Percentiles rank a stretch among this genome's conserved stretches.
These are phyloP conservation scores for Ormyrus thymus DNA, from an alignment of 2,888 invertebrate genomes.

Conservation along the genomic window DNA sequence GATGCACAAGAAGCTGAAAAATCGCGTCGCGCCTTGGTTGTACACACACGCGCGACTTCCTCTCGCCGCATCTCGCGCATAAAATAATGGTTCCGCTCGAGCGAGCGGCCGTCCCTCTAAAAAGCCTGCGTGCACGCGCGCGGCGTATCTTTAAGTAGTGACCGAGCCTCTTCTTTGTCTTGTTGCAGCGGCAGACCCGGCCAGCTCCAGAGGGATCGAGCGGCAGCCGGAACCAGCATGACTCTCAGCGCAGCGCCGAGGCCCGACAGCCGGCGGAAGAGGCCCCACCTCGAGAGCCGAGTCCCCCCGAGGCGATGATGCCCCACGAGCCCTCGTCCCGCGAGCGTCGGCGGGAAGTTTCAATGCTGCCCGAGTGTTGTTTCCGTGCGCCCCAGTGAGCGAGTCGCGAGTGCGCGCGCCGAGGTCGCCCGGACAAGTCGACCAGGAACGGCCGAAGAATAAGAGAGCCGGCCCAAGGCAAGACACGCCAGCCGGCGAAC, in stretches of 20 bases:
- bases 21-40: not conserved
- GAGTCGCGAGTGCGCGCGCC: not conserved
- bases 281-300: not conserved
- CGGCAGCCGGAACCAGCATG: constrained; percentile 37
- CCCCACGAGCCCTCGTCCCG: constrained; percentile 19
- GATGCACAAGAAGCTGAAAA: constrained; percentile 14
- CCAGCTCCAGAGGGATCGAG: constrained; percentile 16
- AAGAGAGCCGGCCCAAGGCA: not conserved
- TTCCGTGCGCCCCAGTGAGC: too few species aligned
- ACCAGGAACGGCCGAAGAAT: not conserved
- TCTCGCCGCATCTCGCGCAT: not conserved
- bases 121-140: constrained; percentile 4
- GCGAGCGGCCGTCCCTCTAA: not conserved
- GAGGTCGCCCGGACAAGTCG: too few species aligned
- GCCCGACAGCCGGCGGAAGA: not conserved
- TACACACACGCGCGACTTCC: not conserved
- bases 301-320: constrained; percentile 19
- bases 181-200: constrained; percentile 20
- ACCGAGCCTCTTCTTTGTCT: constrained; percentile 13
- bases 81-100: constrained; percentile 35
- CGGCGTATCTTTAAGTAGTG: constrained; percentile 31
- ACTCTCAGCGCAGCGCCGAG: not conserved
- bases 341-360: constrained; percentile 48
- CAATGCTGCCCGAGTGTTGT: not conserved
- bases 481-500: constrained; percentile 12